Percentiles rank a stretch among this genome's conserved stretches.
These are phyloP conservation scores for Rhyacophila brunnea DNA, from an alignment of 1,140 invertebrate genomes.

Conservation along the genomic window DNA sequence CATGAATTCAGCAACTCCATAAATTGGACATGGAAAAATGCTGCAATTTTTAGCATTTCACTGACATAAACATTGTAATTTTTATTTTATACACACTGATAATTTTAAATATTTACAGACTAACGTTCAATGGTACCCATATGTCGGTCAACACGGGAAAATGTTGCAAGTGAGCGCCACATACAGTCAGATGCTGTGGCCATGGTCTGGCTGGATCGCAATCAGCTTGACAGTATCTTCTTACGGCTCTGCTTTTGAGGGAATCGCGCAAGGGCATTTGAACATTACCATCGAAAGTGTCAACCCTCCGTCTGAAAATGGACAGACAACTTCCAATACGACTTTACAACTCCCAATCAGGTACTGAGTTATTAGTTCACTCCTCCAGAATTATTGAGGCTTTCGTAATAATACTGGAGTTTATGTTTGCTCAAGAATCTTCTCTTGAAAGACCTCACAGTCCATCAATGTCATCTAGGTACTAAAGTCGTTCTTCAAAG, in stretches of 20 bases:
- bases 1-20: too few relatives aligned
- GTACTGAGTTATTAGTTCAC: conserved; percentile 12
- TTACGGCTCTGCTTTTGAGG: conserved; percentile 71
- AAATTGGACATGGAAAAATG: too few relatives aligned
- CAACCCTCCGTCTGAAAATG: conserved; percentile 62
- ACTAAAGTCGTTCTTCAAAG: too few relatives aligned
- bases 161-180: conserved; percentile 71
- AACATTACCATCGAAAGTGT: conserved; percentile 79
- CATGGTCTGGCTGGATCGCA: conserved; percentile 94
- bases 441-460: too few relatives aligned
- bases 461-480: too few relatives aligned
- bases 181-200: conserved; percentile 86
- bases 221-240: conserved; percentile 69
- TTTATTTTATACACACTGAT: too few relatives aligned
- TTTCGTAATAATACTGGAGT: too few relatives aligned
- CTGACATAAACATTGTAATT: too few relatives aligned
- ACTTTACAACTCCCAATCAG: conserved; percentile 73
- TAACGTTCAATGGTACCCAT: conserved; percentile 85
- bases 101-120: conserved; percentile 37
- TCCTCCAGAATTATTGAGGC: too few relatives aligned
- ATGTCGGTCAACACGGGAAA: conserved; percentile 72
- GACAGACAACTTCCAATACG: conserved; percentile 63
- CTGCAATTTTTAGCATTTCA: too few relatives aligned
- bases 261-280: conserved; percentile 73
- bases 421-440: too few relatives aligned